Conservation (phyloP, 2,888 invertebrate genomes). For the Drosophila leonis region DNA sequence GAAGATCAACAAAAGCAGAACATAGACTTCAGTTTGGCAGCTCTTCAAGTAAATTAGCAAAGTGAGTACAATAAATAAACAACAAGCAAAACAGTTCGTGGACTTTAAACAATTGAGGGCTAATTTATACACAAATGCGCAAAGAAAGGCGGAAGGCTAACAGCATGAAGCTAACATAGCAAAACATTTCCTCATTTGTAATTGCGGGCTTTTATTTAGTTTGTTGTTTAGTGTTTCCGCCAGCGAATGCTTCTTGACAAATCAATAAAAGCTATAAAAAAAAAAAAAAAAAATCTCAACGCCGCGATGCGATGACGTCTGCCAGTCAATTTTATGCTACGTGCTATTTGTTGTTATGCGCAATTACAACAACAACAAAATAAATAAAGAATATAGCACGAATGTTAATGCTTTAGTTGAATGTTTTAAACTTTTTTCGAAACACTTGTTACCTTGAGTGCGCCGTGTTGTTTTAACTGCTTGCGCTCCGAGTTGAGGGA, state of each 20-base stretch:
- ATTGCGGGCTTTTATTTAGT: slow-evolving; percentile 28
- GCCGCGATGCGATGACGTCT: slow-evolving; percentile 17
- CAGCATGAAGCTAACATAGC: neutral
- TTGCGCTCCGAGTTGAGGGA: slow-evolving; percentile 65
- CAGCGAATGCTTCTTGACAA: slow-evolving; percentile 64
- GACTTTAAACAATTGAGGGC: slow-evolving; percentile 11
- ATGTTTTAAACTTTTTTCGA: slow-evolving; percentile 55
- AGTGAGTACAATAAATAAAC: slow-evolving; percentile 44
- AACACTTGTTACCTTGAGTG: slow-evolving; percentile 76
- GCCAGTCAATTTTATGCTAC: slow-evolving; percentile 21
- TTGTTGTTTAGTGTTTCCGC: slow-evolving; percentile 50
- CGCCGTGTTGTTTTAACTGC: slow-evolving; percentile 38
- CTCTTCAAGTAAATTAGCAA: slow-evolving; percentile 40
- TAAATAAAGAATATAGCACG: slow-evolving; percentile 16
- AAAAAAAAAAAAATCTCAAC: no score
- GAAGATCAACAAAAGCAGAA: slow-evolving; percentile 39
- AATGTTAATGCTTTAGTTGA: slow-evolving; percentile 54
- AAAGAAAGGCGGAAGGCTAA: slow-evolving; percentile 71
- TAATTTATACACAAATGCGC: slow-evolving; percentile 3
- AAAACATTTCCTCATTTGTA: slow-evolving; percentile 61
- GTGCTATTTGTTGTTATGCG: slow-evolving; percentile 44
- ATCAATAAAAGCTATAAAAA: slow-evolving; percentile 66
- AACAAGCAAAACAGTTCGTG: slow-evolving; percentile 15
- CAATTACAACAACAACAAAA: slow-evolving; percentile 35
- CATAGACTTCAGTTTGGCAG: slow-evolving; percentile 42